These are phyloP conservation scores for Scartelaos histophorus DNA, from an alignment of 2,113 vertebrate species.

Conservation along the genomic window DNA sequence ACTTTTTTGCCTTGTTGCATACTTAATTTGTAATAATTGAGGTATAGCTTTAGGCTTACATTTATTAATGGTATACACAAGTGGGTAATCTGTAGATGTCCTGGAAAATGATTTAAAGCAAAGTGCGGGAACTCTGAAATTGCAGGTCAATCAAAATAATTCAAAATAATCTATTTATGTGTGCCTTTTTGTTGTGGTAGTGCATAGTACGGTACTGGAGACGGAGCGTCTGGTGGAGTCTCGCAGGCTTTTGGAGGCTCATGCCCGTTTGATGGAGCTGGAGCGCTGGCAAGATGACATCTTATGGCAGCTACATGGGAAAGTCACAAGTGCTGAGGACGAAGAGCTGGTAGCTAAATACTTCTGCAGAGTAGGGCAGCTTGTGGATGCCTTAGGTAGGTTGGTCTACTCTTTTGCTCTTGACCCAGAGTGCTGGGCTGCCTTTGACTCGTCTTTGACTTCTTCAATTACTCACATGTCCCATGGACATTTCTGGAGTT, in stretches of 20 bases:
- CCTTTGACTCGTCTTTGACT: no score
- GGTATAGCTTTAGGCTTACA: no score
- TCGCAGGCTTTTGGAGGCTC: conserved; percentile 86
- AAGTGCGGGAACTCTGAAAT: no score
- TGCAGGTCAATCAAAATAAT: no score
- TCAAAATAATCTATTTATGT: background rate
- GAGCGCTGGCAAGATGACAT: conserved; percentile 88
- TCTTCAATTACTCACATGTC: no score
- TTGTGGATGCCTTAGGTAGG: conserved; percentile 84
- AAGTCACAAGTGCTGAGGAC: conserved; percentile 60
- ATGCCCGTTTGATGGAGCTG: conserved; percentile 85
- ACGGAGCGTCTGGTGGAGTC: conserved; percentile 83
- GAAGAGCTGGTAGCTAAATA: conserved; percentile 77
- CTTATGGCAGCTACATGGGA: conserved; percentile 78
- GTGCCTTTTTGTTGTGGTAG: conserved; percentile 62
- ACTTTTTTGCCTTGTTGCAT: no score
- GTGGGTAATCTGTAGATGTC: no score
- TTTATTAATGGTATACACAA: no score
- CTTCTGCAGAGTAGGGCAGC: conserved; percentile 83
- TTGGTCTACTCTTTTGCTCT: conserved; percentile 32
- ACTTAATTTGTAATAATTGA: no score
- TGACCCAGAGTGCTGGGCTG: background rate
- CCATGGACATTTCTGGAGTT: no score
- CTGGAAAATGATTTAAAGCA: no score
- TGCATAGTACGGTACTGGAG: conserved; percentile 82